A percentile compares a stretch with the other conserved stretches of the same genome.
Evolutionary conservation across 2,113 vertebrate species (phyloP).

Genomic region (Nyctibius bracteatus): DNA sequence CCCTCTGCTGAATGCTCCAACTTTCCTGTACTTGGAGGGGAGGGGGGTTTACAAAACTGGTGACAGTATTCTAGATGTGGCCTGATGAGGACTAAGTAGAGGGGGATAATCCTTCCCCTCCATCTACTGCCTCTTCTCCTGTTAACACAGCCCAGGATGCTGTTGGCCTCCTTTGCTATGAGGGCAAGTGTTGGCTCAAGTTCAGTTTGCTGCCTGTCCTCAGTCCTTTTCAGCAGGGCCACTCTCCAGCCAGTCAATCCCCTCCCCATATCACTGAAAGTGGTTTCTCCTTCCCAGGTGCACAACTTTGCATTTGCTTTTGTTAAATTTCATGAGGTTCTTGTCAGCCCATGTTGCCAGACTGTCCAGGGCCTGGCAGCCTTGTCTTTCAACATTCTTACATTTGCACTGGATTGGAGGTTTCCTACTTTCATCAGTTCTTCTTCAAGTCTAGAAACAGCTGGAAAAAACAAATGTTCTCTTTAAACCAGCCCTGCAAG

Average conservation of each 20-base stretch:
- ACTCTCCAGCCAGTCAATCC: background rate
- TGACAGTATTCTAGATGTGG: background rate
- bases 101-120: background rate
- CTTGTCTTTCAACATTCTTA: background rate
- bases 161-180: background rate
- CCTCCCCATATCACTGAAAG: background rate
- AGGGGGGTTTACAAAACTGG: background rate
- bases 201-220: background rate
- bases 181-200: background rate
- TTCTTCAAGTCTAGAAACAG: background rate
- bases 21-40: background rate
- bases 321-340: background rate
- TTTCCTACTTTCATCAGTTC: background rate
- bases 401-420: background rate
- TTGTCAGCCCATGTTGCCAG: background rate
- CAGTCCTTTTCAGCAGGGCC: background rate
- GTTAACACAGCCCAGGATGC: background rate
- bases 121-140: background rate
- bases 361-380: background rate
- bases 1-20: background rate
- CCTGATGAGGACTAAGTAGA: background rate
- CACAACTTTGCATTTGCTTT: background rate
- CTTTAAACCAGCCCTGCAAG: background rate
- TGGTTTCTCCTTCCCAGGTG: background rate
- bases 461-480: background rate